phyloP scores from a whole-genome alignment of 2,113 vertebrate genomes.

The Centrocercus urophasianus region DNA sequence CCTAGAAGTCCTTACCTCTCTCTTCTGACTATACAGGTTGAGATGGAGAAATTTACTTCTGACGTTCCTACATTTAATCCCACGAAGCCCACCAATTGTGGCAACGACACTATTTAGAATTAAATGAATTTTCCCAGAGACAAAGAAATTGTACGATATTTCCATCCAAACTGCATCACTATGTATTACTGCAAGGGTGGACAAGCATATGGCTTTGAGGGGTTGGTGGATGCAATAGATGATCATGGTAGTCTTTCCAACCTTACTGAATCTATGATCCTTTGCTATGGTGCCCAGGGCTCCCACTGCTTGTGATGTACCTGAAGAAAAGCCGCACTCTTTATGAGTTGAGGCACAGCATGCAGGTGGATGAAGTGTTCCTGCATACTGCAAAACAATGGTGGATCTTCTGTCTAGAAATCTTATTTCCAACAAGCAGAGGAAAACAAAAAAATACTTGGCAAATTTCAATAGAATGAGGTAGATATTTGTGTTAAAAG shows the following conservation, averaged over 20 bases:
- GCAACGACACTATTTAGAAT: not conserved
- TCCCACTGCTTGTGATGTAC: not conserved
- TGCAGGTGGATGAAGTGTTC: not conserved
- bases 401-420: not conserved
- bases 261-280: too few species aligned
- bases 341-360: accelerated
- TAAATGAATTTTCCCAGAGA: not conserved
- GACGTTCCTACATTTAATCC: not conserved
- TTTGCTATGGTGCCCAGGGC: not conserved
- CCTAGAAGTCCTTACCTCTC: constrained; percentile 20
- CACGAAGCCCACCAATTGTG: not conserved
- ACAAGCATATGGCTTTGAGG: accelerated
- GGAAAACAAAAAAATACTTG: not conserved
- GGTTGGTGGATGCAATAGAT: too few species aligned
- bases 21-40: not conserved
- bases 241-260: too few species aligned
- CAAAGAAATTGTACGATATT: not conserved
- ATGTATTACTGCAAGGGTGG: not conserved
- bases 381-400: not conserved
- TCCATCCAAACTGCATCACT: not conserved
- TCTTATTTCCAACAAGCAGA: not conserved
- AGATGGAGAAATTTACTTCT: constrained; percentile 3
- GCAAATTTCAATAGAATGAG: not conserved
- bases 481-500: not conserved
- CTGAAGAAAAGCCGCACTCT: not conserved